Evolutionary conservation across 2,113 vertebrate species (phyloP).

Genomic region (Verasper variegatus): DNA sequence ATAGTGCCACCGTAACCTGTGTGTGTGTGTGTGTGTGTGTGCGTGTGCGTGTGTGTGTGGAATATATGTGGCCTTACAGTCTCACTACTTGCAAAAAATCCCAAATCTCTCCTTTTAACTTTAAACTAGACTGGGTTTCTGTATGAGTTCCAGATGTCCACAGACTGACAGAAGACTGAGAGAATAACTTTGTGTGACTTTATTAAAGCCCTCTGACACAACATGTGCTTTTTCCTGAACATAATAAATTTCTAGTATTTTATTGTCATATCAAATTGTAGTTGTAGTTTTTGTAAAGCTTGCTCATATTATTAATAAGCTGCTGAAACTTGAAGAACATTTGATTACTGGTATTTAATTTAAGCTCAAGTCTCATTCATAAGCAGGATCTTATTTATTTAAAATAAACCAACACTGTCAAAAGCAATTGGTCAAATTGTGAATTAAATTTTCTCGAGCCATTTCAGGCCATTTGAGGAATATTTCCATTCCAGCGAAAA

Average conservation of each 20-base stretch:
- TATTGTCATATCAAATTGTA: neutral
- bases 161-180: too few species aligned
- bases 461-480: neutral
- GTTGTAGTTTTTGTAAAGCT: neutral
- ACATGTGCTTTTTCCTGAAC: slow-evolving; percentile 11
- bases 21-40: neutral
- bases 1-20: neutral
- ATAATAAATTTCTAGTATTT: neutral
- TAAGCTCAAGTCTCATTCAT: neutral
- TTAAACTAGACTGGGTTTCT: slow-evolving; percentile 10
- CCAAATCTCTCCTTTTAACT: slow-evolving; percentile 34
- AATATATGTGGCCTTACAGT: slow-evolving; percentile 34
- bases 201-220: slow-evolving; percentile 10
- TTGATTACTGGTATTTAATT: neutral
- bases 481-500: slow-evolving; percentile 7
- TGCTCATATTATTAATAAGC: neutral
- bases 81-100: slow-evolving; percentile 34
- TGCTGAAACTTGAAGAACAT: neutral
- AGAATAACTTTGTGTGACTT: too few species aligned
- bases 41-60: slow-evolving; percentile 1
- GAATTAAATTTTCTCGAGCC: neutral
- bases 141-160: neutral
- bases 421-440: neutral
- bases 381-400: neutral
- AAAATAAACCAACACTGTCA: neutral